Conservation (phyloP, 1,140 invertebrate genomes). For the Mylabris phalerata region DNA sequence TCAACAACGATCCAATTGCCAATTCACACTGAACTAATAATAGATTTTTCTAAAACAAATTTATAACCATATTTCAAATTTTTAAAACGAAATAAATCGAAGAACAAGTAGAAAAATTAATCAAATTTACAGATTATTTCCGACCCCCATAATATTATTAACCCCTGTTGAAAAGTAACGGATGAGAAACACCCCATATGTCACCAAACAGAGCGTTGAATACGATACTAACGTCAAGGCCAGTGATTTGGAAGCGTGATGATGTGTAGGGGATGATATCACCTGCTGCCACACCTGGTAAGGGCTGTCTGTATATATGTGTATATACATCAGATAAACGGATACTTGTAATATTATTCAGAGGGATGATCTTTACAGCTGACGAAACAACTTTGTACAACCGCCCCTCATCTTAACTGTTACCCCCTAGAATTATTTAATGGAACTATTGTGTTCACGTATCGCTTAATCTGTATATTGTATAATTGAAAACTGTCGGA, state of each 20-base stretch:
- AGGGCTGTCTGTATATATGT: neutral
- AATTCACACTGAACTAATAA: neutral
- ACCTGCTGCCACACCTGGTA: conserved; percentile 15
- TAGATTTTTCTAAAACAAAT: too few species aligned
- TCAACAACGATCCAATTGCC: neutral
- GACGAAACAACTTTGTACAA: conserved; percentile 15
- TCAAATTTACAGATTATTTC: too few species aligned
- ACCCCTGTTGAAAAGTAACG: too few species aligned
- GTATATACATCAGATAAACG: conserved; percentile 10
- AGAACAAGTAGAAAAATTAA: too few species aligned
- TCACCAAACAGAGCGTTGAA: too few species aligned
- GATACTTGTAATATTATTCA: conserved; percentile 13
- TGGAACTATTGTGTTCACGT: conserved; percentile 16
- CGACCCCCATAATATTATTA: too few species aligned
- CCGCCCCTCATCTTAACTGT: neutral
- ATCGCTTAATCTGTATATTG: conserved; percentile 15
- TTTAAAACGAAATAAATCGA: too few species aligned
- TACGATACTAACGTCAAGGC: neutral
- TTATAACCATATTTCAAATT: too few species aligned
- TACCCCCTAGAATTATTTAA: conserved; percentile 11
- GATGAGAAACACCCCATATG: too few species aligned
- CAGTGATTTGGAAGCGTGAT: conserved; percentile 1
- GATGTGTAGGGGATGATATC: neutral
- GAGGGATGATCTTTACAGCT: conserved; percentile 15
- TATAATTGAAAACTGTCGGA: conserved; percentile 9